Evolutionary conservation across 2,888 invertebrate genomes (phyloP).

Genomic region (Archaeoteleia sp.): DNA sequence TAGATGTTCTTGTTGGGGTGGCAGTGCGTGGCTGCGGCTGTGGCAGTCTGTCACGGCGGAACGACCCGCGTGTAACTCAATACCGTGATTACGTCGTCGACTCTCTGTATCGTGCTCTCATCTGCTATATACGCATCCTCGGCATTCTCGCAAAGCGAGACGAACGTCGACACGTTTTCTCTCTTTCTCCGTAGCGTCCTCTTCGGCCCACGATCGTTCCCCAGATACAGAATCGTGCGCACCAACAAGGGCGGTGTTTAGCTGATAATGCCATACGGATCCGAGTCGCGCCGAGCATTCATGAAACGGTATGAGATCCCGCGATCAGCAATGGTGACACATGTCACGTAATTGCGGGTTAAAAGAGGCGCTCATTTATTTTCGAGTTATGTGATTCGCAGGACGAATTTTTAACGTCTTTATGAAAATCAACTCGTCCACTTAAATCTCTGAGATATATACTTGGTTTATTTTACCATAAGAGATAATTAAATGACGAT

Average conservation of each 20-base stretch:
- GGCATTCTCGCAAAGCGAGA: slow-evolving; percentile 33
- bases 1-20: slow-evolving; percentile 19
- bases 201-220: slow-evolving; percentile 31
- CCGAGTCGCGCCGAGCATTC: slow-evolving; percentile 33
- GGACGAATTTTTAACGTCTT: not conserved
- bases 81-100: slow-evolving; percentile 55
- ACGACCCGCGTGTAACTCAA: slow-evolving; percentile 53
- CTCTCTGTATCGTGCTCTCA: slow-evolving; percentile 47
- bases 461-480: no score
- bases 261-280: slow-evolving; percentile 53
- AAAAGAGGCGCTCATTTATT: slow-evolving; percentile 21
- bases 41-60: slow-evolving; percentile 42
- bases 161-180: slow-evolving; percentile 36
- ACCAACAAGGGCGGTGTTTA: slow-evolving; percentile 57
- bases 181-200: slow-evolving; percentile 14
- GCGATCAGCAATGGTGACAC: slow-evolving; percentile 50
- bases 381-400: slow-evolving; percentile 2
- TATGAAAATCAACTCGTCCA: no score
- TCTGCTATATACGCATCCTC: slow-evolving; percentile 50
- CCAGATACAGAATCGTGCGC: slow-evolving; percentile 35
- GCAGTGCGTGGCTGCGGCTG: slow-evolving; percentile 18
- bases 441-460: no score
- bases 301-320: slow-evolving; percentile 33
- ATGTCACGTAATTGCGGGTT: slow-evolving; percentile 48
- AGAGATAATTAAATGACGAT: no score